Evolutionary conservation across 2,113 vertebrate species (phyloP).

Genomic region (Corythoichthys intestinalis): DNA sequence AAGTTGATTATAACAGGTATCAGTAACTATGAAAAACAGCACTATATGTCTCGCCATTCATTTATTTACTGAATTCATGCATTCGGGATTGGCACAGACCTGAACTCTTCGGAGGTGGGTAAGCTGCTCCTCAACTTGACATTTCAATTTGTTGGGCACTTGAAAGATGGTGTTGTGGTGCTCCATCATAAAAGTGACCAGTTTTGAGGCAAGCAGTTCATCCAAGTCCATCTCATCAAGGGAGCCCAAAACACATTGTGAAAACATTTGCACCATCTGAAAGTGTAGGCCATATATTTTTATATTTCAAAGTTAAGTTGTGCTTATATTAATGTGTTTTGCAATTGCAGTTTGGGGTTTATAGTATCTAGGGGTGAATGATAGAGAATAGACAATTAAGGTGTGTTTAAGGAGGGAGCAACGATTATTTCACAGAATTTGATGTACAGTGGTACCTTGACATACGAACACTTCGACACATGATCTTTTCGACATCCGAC

Average conservation of each 20-base stretch:
- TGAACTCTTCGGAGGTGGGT: slow-evolving; percentile 64
- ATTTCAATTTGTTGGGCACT: slow-evolving; percentile 46
- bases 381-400: too few relatives aligned
- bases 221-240: slow-evolving; percentile 65
- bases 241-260: slow-evolving; percentile 58
- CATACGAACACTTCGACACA: too few relatives aligned
- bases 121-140: slow-evolving; percentile 62
- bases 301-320: too few relatives aligned
- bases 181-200: slow-evolving; percentile 66
- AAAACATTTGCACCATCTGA: slow-evolving; percentile 65
- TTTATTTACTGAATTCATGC: not conserved
- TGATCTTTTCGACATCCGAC: too few relatives aligned
- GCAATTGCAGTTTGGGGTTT: too few relatives aligned
- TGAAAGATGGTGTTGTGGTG: slow-evolving; percentile 54
- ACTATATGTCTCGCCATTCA: not conserved
- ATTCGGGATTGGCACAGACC: slow-evolving; percentile 25
- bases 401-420: too few relatives aligned
- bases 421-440: too few relatives aligned
- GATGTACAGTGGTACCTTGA: too few relatives aligned
- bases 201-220: slow-evolving; percentile 61
- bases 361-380: too few relatives aligned
- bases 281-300: not conserved
- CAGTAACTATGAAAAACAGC: not conserved
- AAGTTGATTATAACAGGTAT: not conserved
- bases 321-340: too few relatives aligned